Conservation (phyloP, 2,113 vertebrate genomes). For the Turdus rufiventris region DNA sequence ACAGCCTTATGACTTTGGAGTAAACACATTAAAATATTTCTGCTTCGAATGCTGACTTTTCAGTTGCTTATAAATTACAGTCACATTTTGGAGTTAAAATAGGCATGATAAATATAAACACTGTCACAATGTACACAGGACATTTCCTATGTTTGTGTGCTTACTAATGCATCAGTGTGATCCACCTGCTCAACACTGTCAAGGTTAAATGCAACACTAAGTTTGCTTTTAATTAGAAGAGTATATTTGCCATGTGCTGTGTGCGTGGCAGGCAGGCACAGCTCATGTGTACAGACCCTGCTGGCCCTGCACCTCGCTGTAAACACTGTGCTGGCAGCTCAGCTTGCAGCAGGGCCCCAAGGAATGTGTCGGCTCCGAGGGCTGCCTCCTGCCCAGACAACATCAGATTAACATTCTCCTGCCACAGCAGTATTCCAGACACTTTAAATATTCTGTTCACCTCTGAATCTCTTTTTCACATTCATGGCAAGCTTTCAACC, state of each 20-base stretch:
- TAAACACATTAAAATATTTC: constrained; percentile 36
- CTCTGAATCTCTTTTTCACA: constrained; percentile 1
- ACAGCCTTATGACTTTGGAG: background rate
- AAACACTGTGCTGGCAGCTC: constrained; percentile 35
- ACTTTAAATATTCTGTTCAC: constrained; percentile 8
- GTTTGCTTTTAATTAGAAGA: background rate
- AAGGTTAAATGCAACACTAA: background rate
- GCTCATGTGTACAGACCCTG: background rate
- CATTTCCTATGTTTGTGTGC: background rate
- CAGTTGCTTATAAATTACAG: constrained; percentile 8
- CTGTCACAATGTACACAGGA: background rate
- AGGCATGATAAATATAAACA: background rate
- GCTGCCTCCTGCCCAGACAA: constrained; percentile 38
- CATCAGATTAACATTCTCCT: constrained; percentile 25
- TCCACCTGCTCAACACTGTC: background rate
- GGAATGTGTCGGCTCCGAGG: constrained; percentile 29
- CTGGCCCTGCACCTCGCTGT: background rate
- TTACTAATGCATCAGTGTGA: background rate
- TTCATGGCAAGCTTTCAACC: background rate
- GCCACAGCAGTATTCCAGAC: constrained; percentile 45
- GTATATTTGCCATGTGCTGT: background rate
- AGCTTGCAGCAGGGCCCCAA: constrained; percentile 17
- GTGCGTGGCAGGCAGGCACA: background rate
- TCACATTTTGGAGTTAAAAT: constrained; percentile 11
- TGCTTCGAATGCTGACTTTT: background rate